Evolutionary conservation across 2,113 vertebrate genomes (phyloP).

Genomic region (Tricholaema leucomelas): DNA sequence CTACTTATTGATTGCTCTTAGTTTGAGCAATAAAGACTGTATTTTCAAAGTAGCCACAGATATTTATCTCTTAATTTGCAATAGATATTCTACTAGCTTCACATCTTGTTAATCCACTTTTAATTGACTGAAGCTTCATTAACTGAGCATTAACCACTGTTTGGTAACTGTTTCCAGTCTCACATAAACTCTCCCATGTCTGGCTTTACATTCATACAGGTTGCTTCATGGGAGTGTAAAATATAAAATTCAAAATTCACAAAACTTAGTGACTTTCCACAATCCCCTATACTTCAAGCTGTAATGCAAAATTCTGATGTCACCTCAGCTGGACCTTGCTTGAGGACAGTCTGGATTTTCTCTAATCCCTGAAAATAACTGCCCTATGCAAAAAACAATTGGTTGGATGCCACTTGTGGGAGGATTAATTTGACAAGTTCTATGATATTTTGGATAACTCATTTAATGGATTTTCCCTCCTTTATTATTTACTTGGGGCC

Average conservation of each 20-base stretch:
- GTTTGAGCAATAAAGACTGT: background rate
- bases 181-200: background rate
- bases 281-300: background rate
- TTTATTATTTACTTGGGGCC: slow-evolving; percentile 3
- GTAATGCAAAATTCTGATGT: background rate
- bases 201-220: background rate
- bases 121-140: background rate
- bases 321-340: background rate
- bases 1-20: background rate
- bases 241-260: background rate
- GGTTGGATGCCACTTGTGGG: background rate
- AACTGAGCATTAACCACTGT: background rate
- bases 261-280: background rate
- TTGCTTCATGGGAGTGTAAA: background rate
- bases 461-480: slow-evolving; percentile 23
- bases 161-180: background rate
- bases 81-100: background rate
- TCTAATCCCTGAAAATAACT: background rate
- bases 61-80: background rate
- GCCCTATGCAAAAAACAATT: background rate
- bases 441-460: slow-evolving; percentile 7
- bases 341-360: background rate
- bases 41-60: background rate
- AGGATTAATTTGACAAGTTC: background rate
- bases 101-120: background rate